Percentiles rank a stretch among this genome's conserved stretches.
Evolutionary conservation across 2,797 vertebrate genomes (phyloP).

Genomic region (Clarias platycephalus): DNA sequence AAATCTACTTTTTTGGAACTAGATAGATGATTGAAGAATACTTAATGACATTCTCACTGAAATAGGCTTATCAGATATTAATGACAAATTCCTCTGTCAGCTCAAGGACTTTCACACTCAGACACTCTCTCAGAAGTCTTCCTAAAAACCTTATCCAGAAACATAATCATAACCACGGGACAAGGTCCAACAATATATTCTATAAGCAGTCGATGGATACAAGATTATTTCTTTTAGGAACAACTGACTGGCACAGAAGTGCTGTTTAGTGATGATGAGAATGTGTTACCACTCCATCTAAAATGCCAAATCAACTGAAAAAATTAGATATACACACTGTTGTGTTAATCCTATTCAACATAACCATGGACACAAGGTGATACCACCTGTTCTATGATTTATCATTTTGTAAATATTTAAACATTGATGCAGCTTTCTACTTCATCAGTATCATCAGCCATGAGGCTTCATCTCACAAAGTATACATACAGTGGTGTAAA

Average conservation of each 20-base stretch:
- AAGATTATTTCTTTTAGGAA: background rate
- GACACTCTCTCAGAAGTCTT: background rate
- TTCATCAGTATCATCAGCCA: background rate
- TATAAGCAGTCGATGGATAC: slow-evolving; percentile 13
- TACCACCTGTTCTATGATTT: background rate
- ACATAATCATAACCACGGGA: background rate
- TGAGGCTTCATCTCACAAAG: background rate
- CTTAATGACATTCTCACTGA: background rate
- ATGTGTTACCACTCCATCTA: background rate
- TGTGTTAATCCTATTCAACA: background rate
- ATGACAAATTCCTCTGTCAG: slow-evolving; percentile 16
- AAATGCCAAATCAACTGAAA: background rate
- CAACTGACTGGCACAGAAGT: background rate
- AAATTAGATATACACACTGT: background rate
- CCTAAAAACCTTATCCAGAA: slow-evolving; percentile 3
- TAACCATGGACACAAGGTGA: background rate
- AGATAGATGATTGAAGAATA: slow-evolving; percentile 16
- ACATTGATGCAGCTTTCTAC: background rate
- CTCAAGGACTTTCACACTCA: background rate
- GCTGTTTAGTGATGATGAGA: background rate
- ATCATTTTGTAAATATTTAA: background rate
- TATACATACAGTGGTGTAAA: background rate
- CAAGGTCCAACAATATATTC: slow-evolving; percentile 1
- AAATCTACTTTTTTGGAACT: background rate
- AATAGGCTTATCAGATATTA: slow-evolving; percentile 22